phyloP scores from a whole-genome alignment of 2,797 vertebrate species.

The Bufotes viridis region DNA sequence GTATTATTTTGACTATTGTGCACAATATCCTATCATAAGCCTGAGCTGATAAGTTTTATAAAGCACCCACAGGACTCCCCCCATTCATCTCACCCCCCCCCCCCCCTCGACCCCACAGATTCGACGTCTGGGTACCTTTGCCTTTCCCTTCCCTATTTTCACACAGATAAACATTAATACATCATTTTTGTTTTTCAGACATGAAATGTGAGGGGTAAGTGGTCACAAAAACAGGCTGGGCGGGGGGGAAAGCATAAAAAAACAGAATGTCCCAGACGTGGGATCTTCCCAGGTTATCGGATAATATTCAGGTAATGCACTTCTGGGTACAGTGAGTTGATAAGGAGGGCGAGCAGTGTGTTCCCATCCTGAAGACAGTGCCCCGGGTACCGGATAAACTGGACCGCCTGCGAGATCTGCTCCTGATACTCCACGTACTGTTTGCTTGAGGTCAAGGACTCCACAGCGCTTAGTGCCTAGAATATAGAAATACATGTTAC shows the following conservation, averaged over 20 bases:
- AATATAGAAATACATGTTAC: background rate
- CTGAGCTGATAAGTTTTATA: background rate
- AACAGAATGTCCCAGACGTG: background rate
- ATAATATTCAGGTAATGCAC: slow-evolving; percentile 92
- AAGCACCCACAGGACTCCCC: background rate
- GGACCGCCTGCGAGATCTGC: slow-evolving; percentile 81
- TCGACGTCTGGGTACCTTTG: no score
- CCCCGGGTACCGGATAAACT: slow-evolving; percentile 89
- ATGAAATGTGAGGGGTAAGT: slow-evolving; percentile 64
- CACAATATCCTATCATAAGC: background rate
- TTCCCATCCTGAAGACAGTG: slow-evolving; percentile 89
- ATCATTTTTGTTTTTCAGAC: slow-evolving; percentile 59
- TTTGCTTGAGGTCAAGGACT: slow-evolving; percentile 86
- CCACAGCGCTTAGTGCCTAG: slow-evolving; percentile 84
- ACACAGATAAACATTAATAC: slow-evolving; percentile 22
- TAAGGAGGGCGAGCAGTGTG: slow-evolving; percentile 85
- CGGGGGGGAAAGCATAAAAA: background rate
- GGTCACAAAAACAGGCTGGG: background rate
- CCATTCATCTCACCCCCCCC: no score
- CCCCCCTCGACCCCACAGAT: no score
- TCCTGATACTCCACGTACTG: slow-evolving; percentile 89
- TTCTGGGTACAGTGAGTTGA: slow-evolving; percentile 90
- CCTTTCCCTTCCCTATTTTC: background rate
- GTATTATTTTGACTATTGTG: no score
- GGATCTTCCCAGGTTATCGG: slow-evolving; percentile 71